Evolutionary conservation across 1,140 invertebrate genomes (phyloP).

Genomic region (Cyphomyrmex costatus): DNA sequence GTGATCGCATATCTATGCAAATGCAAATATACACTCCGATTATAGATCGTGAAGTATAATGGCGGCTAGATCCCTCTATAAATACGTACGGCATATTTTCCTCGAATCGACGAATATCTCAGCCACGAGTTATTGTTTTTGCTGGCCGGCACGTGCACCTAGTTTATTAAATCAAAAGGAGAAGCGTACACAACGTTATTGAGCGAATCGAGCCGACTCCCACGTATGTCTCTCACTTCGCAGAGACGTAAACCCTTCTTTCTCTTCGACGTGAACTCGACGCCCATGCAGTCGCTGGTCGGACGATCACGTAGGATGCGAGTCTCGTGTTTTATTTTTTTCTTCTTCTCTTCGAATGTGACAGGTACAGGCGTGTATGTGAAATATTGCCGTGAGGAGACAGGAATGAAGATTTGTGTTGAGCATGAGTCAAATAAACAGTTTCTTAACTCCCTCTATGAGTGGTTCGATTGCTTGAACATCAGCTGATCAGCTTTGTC

Average conservation of each 20-base stretch:
- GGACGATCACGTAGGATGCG: slow-evolving; percentile 68
- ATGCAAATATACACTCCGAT: slow-evolving; percentile 35
- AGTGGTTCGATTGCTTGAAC: neutral
- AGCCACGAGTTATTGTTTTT: slow-evolving; percentile 17
- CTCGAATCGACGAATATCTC: slow-evolving; percentile 13
- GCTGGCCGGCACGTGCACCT: neutral
- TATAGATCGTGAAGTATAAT: slow-evolving; percentile 45
- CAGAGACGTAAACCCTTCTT: slow-evolving; percentile 44
- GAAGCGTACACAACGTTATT: slow-evolving; percentile 24
- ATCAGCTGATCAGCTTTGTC: neutral
- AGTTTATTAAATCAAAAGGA: slow-evolving; percentile 39
- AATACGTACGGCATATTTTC: neutral
- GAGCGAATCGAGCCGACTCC: slow-evolving; percentile 51
- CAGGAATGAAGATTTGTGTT: slow-evolving; percentile 45
- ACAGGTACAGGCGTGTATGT: slow-evolving; percentile 38
- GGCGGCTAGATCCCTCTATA: slow-evolving; percentile 14
- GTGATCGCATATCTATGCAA: slow-evolving; percentile 34
- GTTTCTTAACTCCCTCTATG: neutral
- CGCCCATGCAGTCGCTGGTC: slow-evolving; percentile 58
- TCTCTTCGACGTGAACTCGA: slow-evolving; percentile 23
- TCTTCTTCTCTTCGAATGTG: slow-evolving; percentile 34
- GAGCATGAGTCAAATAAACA: slow-evolving; percentile 1
- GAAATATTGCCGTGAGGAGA: slow-evolving; percentile 51
- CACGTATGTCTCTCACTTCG: slow-evolving; percentile 48
- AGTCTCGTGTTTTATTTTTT: slow-evolving; percentile 40